Conservation (phyloP, 2,113 vertebrate species). For the Archocentrus centrarchus region DNA sequence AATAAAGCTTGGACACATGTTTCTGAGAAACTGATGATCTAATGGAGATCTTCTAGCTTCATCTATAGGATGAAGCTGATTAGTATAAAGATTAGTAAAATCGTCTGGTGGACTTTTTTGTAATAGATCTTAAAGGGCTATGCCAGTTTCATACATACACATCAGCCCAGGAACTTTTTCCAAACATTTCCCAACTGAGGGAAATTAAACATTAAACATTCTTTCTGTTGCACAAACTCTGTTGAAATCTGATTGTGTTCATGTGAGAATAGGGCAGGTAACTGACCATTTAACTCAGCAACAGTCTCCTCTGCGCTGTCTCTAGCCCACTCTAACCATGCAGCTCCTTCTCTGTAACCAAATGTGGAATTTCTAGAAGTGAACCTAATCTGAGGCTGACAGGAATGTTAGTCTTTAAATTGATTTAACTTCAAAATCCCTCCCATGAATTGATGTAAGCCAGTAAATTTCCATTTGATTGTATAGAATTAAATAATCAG, state of each 20-base stretch:
- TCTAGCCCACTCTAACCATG: neutral
- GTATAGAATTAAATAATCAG: neutral
- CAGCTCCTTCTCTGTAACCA: neutral
- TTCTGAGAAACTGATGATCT: constrained; percentile 17
- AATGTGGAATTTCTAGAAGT: neutral
- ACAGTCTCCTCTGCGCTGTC: neutral
- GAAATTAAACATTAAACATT: neutral
- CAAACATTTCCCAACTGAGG: neutral
- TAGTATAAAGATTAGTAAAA: too few relatives aligned
- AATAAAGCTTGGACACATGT: constrained; percentile 13
- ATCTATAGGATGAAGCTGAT: neutral
- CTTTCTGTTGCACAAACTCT: neutral
- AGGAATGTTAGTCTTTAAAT: neutral
- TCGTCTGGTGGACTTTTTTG: too few relatives aligned
- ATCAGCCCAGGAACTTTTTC: neutral
- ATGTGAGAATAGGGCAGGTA: neutral
- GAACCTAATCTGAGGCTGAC: neutral
- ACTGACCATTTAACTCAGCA: neutral
- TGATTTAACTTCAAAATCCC: neutral
- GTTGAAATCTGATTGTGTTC: neutral
- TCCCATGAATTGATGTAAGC: too few relatives aligned
- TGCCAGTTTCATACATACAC: fast-evolving
- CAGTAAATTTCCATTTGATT: neutral
- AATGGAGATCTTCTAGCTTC: constrained; percentile 24
- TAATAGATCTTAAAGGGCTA: neutral